These are phyloP conservation scores for Adelognathus sp. DNA, from an alignment of 2,888 invertebrate species.

Conservation along the genomic window DNA sequence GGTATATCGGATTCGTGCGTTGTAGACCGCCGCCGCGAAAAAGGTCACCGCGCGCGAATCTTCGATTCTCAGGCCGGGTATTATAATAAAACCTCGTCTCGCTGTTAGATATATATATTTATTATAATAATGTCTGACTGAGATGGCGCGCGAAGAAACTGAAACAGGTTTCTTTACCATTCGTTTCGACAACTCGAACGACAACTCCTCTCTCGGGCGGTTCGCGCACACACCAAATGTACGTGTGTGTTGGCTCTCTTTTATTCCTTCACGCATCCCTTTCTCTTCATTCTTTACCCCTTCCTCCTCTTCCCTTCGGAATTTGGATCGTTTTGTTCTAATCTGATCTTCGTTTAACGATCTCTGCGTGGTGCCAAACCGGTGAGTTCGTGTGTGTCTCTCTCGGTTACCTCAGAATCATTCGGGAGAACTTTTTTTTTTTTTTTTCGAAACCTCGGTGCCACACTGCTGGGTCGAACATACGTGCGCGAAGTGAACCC, in stretches of 20 bases:
- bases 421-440: slow-evolving; percentile 31
- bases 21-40: slow-evolving; percentile 27
- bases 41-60: slow-evolving; percentile 35
- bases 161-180: slow-evolving; percentile 60
- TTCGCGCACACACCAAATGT: slow-evolving; percentile 37
- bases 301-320: slow-evolving; percentile 37
- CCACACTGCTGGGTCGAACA: slow-evolving; percentile 3
- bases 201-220: slow-evolving; percentile 54
- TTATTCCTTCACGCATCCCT: slow-evolving; percentile 27
- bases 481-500: slow-evolving; percentile 18
- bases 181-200: slow-evolving; percentile 59
- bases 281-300: background rate
- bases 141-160: slow-evolving; percentile 22
- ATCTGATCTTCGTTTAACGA: slow-evolving; percentile 66
- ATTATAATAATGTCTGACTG: slow-evolving; percentile 52
- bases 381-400: slow-evolving; percentile 50
- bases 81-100: slow-evolving; percentile 42
- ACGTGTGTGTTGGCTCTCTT: slow-evolving; percentile 11
- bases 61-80: background rate
- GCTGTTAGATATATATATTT: slow-evolving; percentile 41
- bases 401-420: slow-evolving; percentile 26
- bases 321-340: slow-evolving; percentile 66
- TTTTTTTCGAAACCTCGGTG: slow-evolving; percentile 25
- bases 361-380: slow-evolving; percentile 65
- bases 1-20: slow-evolving; percentile 12